These are phyloP conservation scores for Drosophila trapezifrons DNA, from an alignment of 1,140 invertebrate species.

Conservation along the genomic window DNA sequence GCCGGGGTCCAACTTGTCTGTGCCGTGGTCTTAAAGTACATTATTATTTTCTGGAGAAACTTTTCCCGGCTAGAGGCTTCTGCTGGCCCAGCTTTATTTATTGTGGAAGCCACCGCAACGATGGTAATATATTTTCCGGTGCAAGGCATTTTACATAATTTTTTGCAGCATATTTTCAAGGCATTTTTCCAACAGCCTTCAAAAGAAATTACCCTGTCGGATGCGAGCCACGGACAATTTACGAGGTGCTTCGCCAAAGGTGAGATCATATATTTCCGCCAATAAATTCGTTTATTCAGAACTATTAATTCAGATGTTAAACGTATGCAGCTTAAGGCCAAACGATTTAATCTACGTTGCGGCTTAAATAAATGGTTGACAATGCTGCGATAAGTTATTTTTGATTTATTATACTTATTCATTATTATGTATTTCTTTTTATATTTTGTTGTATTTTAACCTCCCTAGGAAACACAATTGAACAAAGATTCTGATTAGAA, in stretches of 20 bases:
- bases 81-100: conserved; percentile 31
- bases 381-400: neutral
- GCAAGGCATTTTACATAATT: conserved; percentile 38
- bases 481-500: neutral
- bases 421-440: too few relatives aligned
- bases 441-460: neutral
- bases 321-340: neutral
- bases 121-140: conserved; percentile 33
- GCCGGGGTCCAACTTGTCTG: conserved; percentile 34
- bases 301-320: conserved; percentile 17
- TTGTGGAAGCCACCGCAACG: conserved; percentile 27
- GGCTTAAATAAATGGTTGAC: neutral
- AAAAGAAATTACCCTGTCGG: conserved; percentile 36
- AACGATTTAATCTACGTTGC: neutral
- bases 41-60: conserved; percentile 27
- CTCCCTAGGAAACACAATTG: neutral
- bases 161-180: conserved; percentile 44
- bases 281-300: conserved; percentile 16
- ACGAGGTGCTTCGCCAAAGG: conserved; percentile 31
- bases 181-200: conserved; percentile 37
- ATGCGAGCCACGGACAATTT: conserved; percentile 29
- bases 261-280: conserved; percentile 14
- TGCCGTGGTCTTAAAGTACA: conserved; percentile 20
- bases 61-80: neutral
- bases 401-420: too few relatives aligned